Percentiles rank a stretch among this genome's conserved stretches.
Evolutionary conservation across 2,888 invertebrate species (phyloP).

Genomic region (Lomographa bimaculata): DNA sequence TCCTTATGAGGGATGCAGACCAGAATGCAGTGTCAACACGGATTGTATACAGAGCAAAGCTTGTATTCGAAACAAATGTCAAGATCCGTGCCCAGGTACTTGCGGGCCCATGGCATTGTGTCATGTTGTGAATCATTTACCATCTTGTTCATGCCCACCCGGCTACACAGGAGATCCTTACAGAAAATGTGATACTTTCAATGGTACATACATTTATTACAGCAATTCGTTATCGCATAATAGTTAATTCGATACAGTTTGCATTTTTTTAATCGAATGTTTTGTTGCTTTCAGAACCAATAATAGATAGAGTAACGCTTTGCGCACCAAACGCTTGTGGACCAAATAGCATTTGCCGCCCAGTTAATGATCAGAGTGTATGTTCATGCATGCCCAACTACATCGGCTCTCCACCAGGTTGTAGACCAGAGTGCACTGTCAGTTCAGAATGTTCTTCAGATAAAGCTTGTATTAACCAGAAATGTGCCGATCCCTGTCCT

Average conservation of each 20-base stretch:
- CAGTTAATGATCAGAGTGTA: slow-evolving; percentile 87
- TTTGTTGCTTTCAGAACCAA: slow-evolving; percentile 49
- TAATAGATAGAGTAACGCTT: slow-evolving; percentile 74
- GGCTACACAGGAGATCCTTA: slow-evolving; percentile 91
- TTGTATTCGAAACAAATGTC: slow-evolving; percentile 89
- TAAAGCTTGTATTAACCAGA: slow-evolving; percentile 89
- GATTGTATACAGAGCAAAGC: slow-evolving; percentile 88
- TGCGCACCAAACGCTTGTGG: slow-evolving; percentile 90
- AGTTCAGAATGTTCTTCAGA: slow-evolving; percentile 89
- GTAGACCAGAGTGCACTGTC: slow-evolving; percentile 90
- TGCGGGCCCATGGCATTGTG: slow-evolving; percentile 89
- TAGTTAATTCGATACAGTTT: too few species aligned
- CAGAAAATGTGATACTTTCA: slow-evolving; percentile 77
- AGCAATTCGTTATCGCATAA: too few species aligned
- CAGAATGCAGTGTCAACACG: slow-evolving; percentile 88
- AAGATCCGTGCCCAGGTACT: slow-evolving; percentile 90
- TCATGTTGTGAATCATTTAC: slow-evolving; percentile 87
- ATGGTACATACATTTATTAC: too few species aligned
- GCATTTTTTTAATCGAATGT: slow-evolving; percentile 8
- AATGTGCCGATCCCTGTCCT: slow-evolving; percentile 91
- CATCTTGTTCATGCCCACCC: slow-evolving; percentile 86
- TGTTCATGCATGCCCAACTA: slow-evolving; percentile 90
- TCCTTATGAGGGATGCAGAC: slow-evolving; percentile 90
- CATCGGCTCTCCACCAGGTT: slow-evolving; percentile 89
- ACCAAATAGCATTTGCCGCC: slow-evolving; percentile 88